These are phyloP conservation scores for Indicator maculatus DNA, from an alignment of 2,113 vertebrate genomes.

Conservation along the genomic window DNA sequence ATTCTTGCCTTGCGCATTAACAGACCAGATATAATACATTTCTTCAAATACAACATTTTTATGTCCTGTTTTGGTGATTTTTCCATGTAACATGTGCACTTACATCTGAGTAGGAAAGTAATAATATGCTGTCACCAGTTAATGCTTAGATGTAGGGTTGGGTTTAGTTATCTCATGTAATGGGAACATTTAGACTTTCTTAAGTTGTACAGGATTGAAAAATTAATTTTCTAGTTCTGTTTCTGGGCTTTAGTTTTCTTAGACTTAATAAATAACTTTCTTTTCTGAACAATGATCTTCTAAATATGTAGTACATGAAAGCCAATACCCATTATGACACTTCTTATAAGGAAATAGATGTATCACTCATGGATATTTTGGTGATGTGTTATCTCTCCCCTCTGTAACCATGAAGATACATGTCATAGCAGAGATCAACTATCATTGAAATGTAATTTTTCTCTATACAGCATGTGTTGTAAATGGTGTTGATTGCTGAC, in stretches of 20 bases:
- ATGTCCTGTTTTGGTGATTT: background rate
- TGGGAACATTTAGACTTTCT: background rate
- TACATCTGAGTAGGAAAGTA: background rate
- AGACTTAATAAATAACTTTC: background rate
- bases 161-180: background rate
- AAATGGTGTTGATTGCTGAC: conserved; percentile 64
- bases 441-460: conserved; percentile 57
- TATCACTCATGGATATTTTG: conserved; percentile 53
- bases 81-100: background rate
- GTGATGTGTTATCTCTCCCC: conserved; percentile 36
- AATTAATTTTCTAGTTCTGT: background rate
- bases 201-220: background rate
- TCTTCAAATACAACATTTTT: background rate
- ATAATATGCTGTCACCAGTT: background rate
- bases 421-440: conserved; percentile 76
- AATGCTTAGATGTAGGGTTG: background rate
- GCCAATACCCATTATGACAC: conserved; percentile 64
- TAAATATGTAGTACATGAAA: background rate
- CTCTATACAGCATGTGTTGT: conserved; percentile 31
- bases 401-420: conserved; percentile 48
- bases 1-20: background rate
- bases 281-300: conserved; percentile 15
- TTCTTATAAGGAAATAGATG: conserved; percentile 29
- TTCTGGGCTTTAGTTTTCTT: background rate
- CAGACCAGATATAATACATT: background rate